Evolutionary conservation across 2,888 invertebrate species (phyloP).

Genomic region (Cosmia pyralina): DNA sequence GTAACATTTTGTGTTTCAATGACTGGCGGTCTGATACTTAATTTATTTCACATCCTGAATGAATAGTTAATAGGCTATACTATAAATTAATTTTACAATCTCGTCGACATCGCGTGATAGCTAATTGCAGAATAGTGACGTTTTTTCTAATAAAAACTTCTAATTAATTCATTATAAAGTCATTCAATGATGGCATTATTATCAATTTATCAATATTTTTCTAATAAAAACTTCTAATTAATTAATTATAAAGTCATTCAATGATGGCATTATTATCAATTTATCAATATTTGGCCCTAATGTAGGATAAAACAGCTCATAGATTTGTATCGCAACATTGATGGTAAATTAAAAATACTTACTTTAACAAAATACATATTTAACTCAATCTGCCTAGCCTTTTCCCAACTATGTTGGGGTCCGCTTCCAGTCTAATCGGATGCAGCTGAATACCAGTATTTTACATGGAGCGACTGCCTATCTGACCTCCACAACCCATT

Average conservation of each 20-base stretch:
- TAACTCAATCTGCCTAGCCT: no score
- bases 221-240: constrained; percentile 39
- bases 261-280: constrained; percentile 16
- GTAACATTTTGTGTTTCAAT: constrained; percentile 28
- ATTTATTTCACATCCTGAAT: constrained; percentile 28
- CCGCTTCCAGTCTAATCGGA: no score
- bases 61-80: constrained; percentile 9
- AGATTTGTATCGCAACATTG: constrained; percentile 33
- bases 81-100: constrained; percentile 26
- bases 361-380: no score
- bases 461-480: no score
- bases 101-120: constrained; percentile 44
- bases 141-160: constrained; percentile 32
- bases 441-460: no score
- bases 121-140: constrained; percentile 31
- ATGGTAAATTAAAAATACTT: constrained; percentile 15
- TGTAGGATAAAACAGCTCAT: constrained; percentile 13
- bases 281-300: constrained; percentile 27
- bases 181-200: constrained; percentile 28
- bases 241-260: constrained; percentile 33
- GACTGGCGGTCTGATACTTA: constrained; percentile 1
- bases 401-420: no score
- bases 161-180: constrained; percentile 40
- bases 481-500: no score
- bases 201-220: constrained; percentile 23